Base-by-base conservation (phyloP, 37 sponge, comb jelly and placozoan species). In the Eunapius fragilis region DNA sequence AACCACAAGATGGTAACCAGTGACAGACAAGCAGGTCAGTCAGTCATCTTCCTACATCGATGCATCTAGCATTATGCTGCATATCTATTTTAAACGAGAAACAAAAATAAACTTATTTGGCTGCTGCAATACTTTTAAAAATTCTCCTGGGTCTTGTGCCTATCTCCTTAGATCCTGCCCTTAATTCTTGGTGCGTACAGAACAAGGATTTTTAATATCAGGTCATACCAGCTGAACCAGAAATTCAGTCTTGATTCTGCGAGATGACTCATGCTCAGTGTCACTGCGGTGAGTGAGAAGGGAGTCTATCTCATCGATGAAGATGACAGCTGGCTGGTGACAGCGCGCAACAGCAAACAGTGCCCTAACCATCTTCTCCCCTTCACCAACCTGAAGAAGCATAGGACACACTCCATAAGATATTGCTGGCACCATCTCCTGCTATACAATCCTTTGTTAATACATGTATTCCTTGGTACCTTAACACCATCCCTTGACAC, bases 271-370 rank as follows among this genome's bases (percentile, higher is more conserved):
- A 58, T 99, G 97, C 47, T 99, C 99, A 68, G 73, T 89, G 86
- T 99, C 99, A 28, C 92, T 90, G 4, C 99, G 82, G 82, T 97
- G 99, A 30, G 96, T 84, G 48, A 99, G 87, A 12, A 99, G 92
- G 19, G 97, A 95, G 91, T 99, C 99, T 31, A 99, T 99, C 90
- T 99, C 99, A 83, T 99, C 99, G 47, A 99, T 99, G 80, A 99
- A 99, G 41, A 99, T 93, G 31, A 99, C 99, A 19, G 99, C 99
- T 38, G 99, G 99, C 79, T 99, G 97, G 77, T 93, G 92, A 36
- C 94, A 93, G 41, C 94, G 82, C 9, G 99, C 96, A 7, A 99
- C 97, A 35, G 94, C 92, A 88, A 99, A 99, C 88, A 99, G 83
- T 3, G 99, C 96, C 19, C 99, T 74, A 68, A 99, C 99, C 99